Evolutionary conservation across 2,113 vertebrate species (phyloP).

Genomic region (Psettodes erumei): DNA sequence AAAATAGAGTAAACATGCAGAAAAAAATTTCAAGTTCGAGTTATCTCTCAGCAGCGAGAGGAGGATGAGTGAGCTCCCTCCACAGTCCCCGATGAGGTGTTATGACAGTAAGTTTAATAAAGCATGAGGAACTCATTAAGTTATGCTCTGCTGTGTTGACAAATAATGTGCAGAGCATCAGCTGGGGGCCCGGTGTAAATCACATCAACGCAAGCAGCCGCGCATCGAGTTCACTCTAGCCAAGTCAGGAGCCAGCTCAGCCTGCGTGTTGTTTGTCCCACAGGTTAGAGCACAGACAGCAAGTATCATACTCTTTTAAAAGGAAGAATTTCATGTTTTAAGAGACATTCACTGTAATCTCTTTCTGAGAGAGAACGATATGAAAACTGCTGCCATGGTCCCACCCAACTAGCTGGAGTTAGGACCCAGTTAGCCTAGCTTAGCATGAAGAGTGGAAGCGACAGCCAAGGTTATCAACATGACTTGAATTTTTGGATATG

Average conservation of each 20-base stretch:
- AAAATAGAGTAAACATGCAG: conserved; percentile 31
- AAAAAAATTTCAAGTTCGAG: conserved; percentile 32
- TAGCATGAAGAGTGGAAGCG: neutral
- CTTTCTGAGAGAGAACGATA: too few species aligned
- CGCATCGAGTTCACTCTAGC: conserved; percentile 61
- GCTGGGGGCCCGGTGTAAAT: conserved; percentile 77
- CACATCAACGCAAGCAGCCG: conserved; percentile 71
- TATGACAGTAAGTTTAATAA: conserved; percentile 89
- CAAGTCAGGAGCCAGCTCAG: conserved; percentile 18
- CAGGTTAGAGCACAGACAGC: neutral
- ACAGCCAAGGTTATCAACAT: too few species aligned
- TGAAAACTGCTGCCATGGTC: neutral
- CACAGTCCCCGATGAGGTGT: conserved; percentile 81
- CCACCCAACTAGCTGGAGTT: too few species aligned
- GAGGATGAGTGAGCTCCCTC: conserved; percentile 54
- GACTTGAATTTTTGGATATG: too few species aligned
- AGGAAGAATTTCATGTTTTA: too few species aligned
- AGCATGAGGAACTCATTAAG: conserved; percentile 88
- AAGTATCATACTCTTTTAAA: too few species aligned
- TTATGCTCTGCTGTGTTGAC: conserved; percentile 86
- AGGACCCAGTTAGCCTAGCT: neutral
- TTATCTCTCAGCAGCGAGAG: conserved; percentile 23
- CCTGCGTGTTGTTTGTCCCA: neutral
- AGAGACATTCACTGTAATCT: too few species aligned
- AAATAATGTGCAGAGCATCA: conserved; percentile 83